Percentiles rank a stretch among this genome's conserved stretches.
Conservation (phyloP, 2,888 invertebrate genomes). For the Cataglyphis albicans region DNA sequence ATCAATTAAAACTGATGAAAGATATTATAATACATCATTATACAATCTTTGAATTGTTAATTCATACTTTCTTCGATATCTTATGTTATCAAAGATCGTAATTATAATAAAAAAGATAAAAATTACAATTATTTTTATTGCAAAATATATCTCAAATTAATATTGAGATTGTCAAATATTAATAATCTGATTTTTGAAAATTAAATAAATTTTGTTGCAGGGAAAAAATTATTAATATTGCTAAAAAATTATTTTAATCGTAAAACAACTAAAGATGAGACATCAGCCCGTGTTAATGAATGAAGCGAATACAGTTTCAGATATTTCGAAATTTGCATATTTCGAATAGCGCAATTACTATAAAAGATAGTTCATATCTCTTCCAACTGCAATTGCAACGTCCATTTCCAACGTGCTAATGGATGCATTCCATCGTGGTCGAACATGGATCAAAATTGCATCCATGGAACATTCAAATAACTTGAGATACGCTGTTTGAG, state of each 20-base stretch:
- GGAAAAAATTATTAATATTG: background rate
- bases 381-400: slow-evolving; percentile 23
- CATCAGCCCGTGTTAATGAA: background rate
- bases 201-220: background rate
- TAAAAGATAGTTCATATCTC: slow-evolving; percentile 19
- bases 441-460: slow-evolving; percentile 46
- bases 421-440: slow-evolving; percentile 45
- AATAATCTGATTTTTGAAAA: slow-evolving; percentile 1
- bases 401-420: slow-evolving; percentile 46
- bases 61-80: background rate
- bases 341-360: slow-evolving; percentile 1
- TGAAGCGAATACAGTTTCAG: slow-evolving; percentile 15
- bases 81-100: background rate
- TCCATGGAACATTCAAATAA: slow-evolving; percentile 39
- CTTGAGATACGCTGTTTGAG: slow-evolving; percentile 29
- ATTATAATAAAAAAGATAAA: background rate
- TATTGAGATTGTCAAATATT: background rate
- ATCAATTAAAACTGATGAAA: background rate
- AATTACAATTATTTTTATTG: background rate
- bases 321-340: slow-evolving; percentile 18
- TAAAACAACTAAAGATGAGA: background rate
- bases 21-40: background rate
- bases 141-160: background rate
- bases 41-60: background rate
- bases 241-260: background rate